Evolutionary conservation across 2,113 vertebrate genomes (phyloP).

Genomic region (Hippolais icterina): DNA sequence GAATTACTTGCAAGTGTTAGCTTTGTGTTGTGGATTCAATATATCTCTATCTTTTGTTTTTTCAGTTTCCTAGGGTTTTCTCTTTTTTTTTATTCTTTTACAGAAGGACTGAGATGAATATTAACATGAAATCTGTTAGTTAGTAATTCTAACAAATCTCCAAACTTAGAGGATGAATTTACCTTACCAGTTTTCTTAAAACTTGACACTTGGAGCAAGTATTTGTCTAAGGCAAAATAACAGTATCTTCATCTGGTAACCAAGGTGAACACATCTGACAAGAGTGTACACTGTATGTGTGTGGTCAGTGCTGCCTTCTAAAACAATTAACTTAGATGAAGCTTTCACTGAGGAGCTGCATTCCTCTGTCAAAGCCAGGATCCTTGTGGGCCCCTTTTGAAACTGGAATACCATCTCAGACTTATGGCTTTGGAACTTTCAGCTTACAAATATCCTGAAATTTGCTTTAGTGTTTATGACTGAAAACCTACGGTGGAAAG

Average conservation of each 20-base stretch:
- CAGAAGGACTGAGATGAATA: not conserved
- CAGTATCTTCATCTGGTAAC: not conserved
- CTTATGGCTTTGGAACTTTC: not conserved
- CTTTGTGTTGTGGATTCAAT: not conserved
- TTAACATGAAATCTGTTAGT: not conserved
- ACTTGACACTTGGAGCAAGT: not conserved
- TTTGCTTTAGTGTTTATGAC: not conserved
- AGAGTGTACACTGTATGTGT: fast-evolving
- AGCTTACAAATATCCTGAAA: not conserved
- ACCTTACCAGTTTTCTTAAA: not conserved
- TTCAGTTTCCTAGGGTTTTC: not conserved
- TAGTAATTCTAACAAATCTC: not conserved
- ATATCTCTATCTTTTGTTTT: not conserved
- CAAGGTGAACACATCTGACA: not conserved
- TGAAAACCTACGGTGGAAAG: not conserved
- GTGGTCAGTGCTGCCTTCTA: not conserved
- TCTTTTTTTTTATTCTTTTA: not conserved
- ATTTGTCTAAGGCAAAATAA: not conserved
- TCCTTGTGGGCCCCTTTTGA: not conserved
- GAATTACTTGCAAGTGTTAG: not conserved
- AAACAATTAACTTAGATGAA: not conserved
- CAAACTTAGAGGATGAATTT: not conserved
- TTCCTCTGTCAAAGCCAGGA: not conserved
- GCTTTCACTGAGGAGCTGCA: not conserved
- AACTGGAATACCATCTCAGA: not conserved